Conservation (phyloP, 2,888 invertebrate species). For the Pterostichus madidus region DNA sequence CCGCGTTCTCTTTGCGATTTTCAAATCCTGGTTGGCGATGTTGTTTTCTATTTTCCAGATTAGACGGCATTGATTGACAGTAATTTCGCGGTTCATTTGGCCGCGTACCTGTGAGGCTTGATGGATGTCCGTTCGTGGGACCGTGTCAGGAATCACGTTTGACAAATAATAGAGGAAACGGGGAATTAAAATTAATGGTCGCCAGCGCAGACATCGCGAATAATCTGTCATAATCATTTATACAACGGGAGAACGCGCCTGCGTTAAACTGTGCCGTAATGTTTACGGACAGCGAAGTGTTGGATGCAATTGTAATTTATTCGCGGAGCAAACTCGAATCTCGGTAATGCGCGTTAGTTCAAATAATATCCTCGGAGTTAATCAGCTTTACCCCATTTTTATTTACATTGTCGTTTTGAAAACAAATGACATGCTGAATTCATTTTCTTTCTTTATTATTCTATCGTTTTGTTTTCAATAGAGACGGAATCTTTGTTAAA, state of each 20-base stretch:
- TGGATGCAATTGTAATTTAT: conserved; percentile 47
- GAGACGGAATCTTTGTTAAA: not conserved
- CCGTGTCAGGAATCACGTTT: conserved; percentile 47
- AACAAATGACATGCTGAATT: not conserved
- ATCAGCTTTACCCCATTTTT: conserved; percentile 34
- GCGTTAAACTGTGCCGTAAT: conserved; percentile 47
- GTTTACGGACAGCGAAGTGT: conserved; percentile 36
- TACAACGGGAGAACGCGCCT: conserved; percentile 24
- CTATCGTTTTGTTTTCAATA: not conserved
- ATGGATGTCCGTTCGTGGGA: conserved; percentile 34
- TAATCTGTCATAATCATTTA: conserved; percentile 63
- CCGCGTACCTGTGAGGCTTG: conserved; percentile 20
- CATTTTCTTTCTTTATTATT: conserved; percentile 19
- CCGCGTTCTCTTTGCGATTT: conserved; percentile 11
- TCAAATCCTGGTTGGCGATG: not conserved
- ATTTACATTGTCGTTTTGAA: conserved; percentile 10
- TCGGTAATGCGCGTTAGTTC: conserved; percentile 17
- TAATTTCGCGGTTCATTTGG: conserved; percentile 26
- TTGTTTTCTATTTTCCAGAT: conserved; percentile 41
- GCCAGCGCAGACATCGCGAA: conserved; percentile 31
- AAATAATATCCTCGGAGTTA: conserved; percentile 32
- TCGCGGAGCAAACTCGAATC: conserved; percentile 23
- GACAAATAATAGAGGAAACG: conserved; percentile 56
- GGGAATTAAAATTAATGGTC: conserved; percentile 59
- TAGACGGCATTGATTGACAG: conserved; percentile 50